Evolutionary conservation across 2,113 vertebrate genomes (phyloP).

Genomic region (Apteryx mantelli): DNA sequence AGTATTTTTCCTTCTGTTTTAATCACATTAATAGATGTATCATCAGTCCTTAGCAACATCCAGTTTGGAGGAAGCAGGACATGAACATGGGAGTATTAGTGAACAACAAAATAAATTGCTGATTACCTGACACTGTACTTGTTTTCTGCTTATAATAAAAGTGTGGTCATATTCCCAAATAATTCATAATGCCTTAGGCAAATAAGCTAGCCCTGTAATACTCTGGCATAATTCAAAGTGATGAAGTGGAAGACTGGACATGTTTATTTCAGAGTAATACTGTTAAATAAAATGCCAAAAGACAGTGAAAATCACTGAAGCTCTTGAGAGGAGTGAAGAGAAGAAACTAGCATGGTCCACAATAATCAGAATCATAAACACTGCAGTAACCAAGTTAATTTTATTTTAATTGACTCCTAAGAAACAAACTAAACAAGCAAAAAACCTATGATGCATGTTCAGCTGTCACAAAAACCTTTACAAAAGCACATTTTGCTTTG

Average conservation of each 20-base stretch:
- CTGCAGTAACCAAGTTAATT: background rate
- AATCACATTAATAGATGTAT: slow-evolving; percentile 30
- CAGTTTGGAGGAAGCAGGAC: slow-evolving; percentile 48
- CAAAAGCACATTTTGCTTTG: background rate
- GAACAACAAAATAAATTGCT: slow-evolving; percentile 45
- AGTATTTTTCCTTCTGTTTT: slow-evolving; percentile 30
- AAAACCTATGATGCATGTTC: background rate
- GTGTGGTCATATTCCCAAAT: slow-evolving; percentile 50
- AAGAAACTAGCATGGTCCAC: background rate
- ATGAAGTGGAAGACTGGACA: slow-evolving; percentile 65
- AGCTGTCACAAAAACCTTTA: background rate
- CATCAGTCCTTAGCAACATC: background rate
- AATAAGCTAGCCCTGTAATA: slow-evolving; percentile 5
- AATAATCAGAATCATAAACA: background rate
- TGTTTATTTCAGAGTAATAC: slow-evolving; percentile 35
- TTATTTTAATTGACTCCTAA: background rate
- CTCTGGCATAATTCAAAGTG: slow-evolving; percentile 63
- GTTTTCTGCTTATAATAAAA: slow-evolving; percentile 30
- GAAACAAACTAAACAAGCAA: background rate
- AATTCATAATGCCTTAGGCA: slow-evolving; percentile 42
- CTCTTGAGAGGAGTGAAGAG: background rate
- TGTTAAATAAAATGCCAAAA: slow-evolving; percentile 53
- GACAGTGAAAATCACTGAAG: background rate
- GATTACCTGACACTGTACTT: slow-evolving; percentile 50
- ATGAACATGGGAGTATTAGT: slow-evolving; percentile 11